Percentiles rank a stretch among this genome's conserved stretches.
These are phyloP conservation scores for Papilio demoleus DNA, from an alignment of 2,888 invertebrate species.

Conservation along the genomic window DNA sequence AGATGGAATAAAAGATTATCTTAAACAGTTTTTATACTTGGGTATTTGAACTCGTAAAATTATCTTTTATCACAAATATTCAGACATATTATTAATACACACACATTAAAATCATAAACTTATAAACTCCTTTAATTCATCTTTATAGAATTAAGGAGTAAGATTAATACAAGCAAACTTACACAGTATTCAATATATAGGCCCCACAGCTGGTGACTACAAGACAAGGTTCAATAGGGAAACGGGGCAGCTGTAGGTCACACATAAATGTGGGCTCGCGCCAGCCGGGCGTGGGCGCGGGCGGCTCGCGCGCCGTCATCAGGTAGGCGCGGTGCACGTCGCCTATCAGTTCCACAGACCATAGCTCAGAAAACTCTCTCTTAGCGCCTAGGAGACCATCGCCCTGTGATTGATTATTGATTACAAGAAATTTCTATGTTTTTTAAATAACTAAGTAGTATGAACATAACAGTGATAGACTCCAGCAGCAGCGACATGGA, in stretches of 20 bases:
- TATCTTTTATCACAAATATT: too few species aligned
- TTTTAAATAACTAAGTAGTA: too few species aligned
- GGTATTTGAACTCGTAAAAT: too few species aligned
- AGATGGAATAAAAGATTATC: too few species aligned
- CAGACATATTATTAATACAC: too few species aligned
- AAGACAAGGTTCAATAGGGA: slow-evolving; percentile 77
- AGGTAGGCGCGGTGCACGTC: slow-evolving; percentile 66
- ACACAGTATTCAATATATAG: slow-evolving; percentile 81
- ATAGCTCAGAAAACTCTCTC: slow-evolving; percentile 68
- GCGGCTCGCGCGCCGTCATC: slow-evolving; percentile 65
- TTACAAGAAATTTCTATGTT: background rate
- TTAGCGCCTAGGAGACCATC: slow-evolving; percentile 66
- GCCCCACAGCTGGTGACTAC: slow-evolving; percentile 82
- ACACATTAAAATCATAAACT: too few species aligned
- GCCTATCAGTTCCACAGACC: slow-evolving; percentile 74
- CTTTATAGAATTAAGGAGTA: too few species aligned
- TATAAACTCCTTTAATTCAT: too few species aligned
- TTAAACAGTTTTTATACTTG: too few species aligned
- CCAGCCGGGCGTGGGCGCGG: slow-evolving; percentile 61
- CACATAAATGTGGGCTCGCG: slow-evolving; percentile 74
- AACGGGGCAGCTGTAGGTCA: slow-evolving; percentile 73
- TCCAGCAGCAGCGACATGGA: too few species aligned
- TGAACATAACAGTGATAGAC: too few species aligned
- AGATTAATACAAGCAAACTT: slow-evolving; percentile 48
- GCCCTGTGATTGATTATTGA: slow-evolving; percentile 55